Percentiles rank a stretch among this genome's conserved stretches.
Evolutionary conservation across 2,797 vertebrate genomes (phyloP).

Genomic region (Schizothorax lantsangensis): DNA sequence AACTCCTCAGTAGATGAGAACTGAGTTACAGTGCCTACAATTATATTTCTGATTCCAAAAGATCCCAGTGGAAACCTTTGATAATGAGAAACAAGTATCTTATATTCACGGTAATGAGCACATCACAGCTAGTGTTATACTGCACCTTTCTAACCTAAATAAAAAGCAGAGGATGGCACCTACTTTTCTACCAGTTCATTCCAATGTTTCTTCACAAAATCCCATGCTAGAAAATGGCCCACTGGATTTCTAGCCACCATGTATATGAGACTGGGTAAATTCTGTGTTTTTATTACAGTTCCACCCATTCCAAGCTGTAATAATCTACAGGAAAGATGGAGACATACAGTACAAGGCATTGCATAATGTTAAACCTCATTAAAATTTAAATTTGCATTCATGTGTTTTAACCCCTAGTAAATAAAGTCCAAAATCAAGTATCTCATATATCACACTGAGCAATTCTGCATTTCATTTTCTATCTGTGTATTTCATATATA

Average conservation of each 20-base stretch:
- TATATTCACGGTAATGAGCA: neutral
- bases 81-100: neutral
- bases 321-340: conserved; percentile 64
- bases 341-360: neutral
- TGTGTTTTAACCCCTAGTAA: conserved; percentile 27
- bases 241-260: conserved; percentile 74
- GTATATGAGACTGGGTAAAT: conserved; percentile 74
- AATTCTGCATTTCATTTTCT: neutral
- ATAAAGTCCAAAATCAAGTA: neutral
- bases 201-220: conserved; percentile 83
- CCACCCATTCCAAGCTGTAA: conserved; percentile 79
- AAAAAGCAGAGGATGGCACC: conserved; percentile 57
- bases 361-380: neutral
- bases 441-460: neutral
- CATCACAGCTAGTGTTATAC: neutral
- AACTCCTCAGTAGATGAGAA: conserved; percentile 82
- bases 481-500: neutral
- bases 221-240: conserved; percentile 79
- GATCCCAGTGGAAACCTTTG: conserved; percentile 81
- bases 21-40: conserved; percentile 75
- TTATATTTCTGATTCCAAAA: conserved; percentile 74
- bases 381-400: neutral
- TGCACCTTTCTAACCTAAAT: neutral
- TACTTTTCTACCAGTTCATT: conserved; percentile 79
- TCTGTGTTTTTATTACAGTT: conserved; percentile 78